phyloP scores from a whole-genome alignment of 1,140 invertebrate species.

The Argopecten irradians region DNA sequence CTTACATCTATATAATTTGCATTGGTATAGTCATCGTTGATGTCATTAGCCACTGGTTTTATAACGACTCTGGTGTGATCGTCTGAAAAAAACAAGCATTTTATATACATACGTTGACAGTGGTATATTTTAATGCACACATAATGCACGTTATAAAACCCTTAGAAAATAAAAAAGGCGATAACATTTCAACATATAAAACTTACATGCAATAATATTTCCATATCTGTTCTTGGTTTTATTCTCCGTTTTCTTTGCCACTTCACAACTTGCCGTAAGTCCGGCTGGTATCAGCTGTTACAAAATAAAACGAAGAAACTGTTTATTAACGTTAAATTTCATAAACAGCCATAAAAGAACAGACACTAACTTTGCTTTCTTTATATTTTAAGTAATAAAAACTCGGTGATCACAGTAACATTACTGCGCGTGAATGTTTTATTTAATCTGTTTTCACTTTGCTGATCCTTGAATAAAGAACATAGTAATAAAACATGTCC shows the following conservation, averaged over 20 bases:
- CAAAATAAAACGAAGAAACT: conserved; percentile 32
- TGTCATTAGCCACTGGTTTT: conserved; percentile 81
- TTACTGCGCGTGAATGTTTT: too few species aligned
- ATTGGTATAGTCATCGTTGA: conserved; percentile 92
- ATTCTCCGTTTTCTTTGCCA: conserved; percentile 83
- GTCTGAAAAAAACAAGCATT: too few species aligned
- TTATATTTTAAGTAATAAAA: too few species aligned
- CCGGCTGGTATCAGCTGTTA: conserved; percentile 71
- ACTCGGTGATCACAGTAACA: too few species aligned
- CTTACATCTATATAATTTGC: conserved; percentile 94
- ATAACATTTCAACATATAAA: neutral
- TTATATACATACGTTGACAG: too few species aligned
- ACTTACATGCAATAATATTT: conserved; percentile 94
- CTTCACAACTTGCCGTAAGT: conserved; percentile 70
- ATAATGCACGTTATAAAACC: neutral
- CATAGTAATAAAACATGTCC: too few species aligned
- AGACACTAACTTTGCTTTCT: too few species aligned
- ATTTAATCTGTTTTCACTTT: too few species aligned
- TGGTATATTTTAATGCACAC: neutral
- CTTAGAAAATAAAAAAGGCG: neutral
- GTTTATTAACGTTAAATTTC: conserved; percentile 9
- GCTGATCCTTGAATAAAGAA: too few species aligned
- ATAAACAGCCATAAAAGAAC: neutral
- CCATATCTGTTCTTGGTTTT: conserved; percentile 96
- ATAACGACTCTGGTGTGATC: conserved; percentile 95